Evolutionary conservation across 2,113 vertebrate genomes (phyloP), one percentile per base, ranked within the genome.

Genomic region (Tinamus guttatus): DNA sequence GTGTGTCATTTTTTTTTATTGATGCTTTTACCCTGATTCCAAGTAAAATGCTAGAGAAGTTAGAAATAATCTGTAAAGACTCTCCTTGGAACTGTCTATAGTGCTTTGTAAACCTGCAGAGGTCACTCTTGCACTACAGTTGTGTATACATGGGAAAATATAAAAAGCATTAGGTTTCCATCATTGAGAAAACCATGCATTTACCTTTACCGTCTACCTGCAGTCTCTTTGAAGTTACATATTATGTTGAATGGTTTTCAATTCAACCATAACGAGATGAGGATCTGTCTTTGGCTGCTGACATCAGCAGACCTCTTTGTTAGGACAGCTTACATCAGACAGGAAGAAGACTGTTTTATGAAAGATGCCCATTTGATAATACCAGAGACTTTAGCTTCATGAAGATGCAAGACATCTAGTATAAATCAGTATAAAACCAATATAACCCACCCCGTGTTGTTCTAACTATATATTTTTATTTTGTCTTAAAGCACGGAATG

Each of bases 41-140:
- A 36, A 84, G 83, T 30, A 85, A 30, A 27, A 34, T 38, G 28
- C 38, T 52, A 28, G 38, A 58, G 25, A 1, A 1, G 5, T 58
- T 68, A 20, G 28, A 40, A n/a, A 21, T 27, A 43, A 6, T 16
- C 7, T 87, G 32, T 41, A 25, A 38, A 20, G 18, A 8, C 19
- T 14, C 10, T 65, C 13, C 8, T 17, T 27, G 41, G 11, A 14
- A 10, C 19, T 36, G 38, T 11, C 2, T 0, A 0, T 27, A 71
- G 28, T 22, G 4, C 69, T 58, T 22, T 13, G 15, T 20, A 67
- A 88, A 91, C 95, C 97, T 94, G 81, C 12, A 97, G 97, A 87
- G 94, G 96, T 94, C 97, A 90, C 87, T 92, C 36, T 73, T 67
- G 32, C 2, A 12, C 78, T n/a, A 1, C 8, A 11, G 27, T 75